These are phyloP conservation scores for Drosophila mulleri DNA, from an alignment of 2,888 invertebrate species.

Conservation along the genomic window DNA sequence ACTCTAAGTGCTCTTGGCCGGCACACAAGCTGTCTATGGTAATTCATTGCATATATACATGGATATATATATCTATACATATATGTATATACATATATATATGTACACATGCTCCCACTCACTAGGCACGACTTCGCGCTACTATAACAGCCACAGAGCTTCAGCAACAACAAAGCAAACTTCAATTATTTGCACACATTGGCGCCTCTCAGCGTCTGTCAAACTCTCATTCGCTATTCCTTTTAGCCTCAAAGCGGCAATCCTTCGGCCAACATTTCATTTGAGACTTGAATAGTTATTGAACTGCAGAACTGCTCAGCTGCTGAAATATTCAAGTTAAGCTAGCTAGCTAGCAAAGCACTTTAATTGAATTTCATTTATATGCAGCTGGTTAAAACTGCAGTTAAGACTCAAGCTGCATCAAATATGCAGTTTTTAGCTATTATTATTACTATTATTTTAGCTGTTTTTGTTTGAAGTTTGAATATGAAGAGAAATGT, in stretches of 20 bases:
- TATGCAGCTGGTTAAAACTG: too few species aligned
- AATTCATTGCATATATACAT: background rate
- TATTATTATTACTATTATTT: too few species aligned
- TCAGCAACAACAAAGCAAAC: constrained; percentile 38
- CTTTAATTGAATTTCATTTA: background rate
- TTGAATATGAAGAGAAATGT: too few species aligned
- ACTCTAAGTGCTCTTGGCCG: background rate
- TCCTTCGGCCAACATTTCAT: background rate
- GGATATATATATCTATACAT: background rate
- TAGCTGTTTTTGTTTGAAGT: too few species aligned
- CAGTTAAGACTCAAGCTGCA: too few species aligned
- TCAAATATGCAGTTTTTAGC: too few species aligned
- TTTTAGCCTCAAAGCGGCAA: background rate
- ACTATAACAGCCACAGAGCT: constrained; percentile 48
- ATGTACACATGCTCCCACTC: background rate
- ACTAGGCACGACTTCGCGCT: constrained; percentile 17
- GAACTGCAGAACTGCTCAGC: background rate
- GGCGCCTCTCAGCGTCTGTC: constrained; percentile 2
- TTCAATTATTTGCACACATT: constrained; percentile 57
- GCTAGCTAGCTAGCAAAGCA: too few species aligned
- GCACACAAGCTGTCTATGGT: constrained; percentile 7
- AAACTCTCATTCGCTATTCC: background rate
- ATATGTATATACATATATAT: background rate
- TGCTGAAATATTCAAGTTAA: background rate
- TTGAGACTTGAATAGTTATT: background rate